Conservation (phyloP, 2,113 vertebrate species). For the Siphamia tubifer region DNA sequence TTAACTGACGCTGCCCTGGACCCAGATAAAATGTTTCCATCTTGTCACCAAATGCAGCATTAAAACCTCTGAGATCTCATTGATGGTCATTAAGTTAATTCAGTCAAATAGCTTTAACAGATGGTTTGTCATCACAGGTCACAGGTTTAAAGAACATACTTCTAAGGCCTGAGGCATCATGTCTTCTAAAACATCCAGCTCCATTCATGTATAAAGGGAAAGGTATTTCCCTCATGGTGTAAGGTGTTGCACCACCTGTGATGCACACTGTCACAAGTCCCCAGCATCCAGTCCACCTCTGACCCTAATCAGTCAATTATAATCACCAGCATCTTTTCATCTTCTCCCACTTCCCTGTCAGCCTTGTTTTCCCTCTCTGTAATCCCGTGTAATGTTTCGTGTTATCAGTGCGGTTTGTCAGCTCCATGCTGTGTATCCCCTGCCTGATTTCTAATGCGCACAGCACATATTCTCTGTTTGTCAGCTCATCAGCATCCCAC, state of each 20-base stretch:
- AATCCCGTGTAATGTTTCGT: constrained; percentile 39
- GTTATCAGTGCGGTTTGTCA: constrained; percentile 38
- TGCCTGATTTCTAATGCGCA: background rate
- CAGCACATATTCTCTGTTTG: constrained; percentile 18
- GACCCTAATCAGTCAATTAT: constrained; percentile 59
- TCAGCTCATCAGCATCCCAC: constrained; percentile 21
- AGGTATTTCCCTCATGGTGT: constrained; percentile 34
- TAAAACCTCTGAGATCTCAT: background rate
- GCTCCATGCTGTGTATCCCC: constrained; percentile 34
- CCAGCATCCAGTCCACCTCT: constrained; percentile 44
- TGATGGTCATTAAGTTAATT: background rate
- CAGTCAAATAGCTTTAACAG: background rate
- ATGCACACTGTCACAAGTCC: constrained; percentile 40
- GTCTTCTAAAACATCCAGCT: background rate
- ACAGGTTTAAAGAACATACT: background rate
- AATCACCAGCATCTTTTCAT: constrained; percentile 60
- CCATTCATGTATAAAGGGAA: background rate
- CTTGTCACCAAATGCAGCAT: background rate
- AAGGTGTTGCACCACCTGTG: constrained; percentile 49
- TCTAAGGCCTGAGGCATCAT: background rate
- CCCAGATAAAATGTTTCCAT: background rate
- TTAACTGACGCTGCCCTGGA: background rate
- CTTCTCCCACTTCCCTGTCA: constrained; percentile 4
- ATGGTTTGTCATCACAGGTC: constrained; percentile 1
- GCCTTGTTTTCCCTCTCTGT: constrained; percentile 20